phyloP scores from a whole-genome alignment of 2,888 invertebrate species.

The Nomada hirtipes region DNA sequence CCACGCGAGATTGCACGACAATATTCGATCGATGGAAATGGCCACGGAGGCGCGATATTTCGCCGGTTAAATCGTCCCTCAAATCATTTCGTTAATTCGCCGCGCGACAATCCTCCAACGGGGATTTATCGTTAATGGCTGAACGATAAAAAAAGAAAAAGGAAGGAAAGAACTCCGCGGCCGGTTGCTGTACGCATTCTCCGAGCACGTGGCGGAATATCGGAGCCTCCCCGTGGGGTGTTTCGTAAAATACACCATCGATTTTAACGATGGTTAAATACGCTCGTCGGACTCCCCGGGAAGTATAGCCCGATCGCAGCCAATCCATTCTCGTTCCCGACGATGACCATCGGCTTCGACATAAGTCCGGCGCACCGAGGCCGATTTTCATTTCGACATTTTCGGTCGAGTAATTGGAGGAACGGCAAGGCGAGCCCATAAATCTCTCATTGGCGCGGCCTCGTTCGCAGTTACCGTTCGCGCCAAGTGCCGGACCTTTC shows the following conservation, averaged over 20 bases:
- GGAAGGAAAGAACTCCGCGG: background rate
- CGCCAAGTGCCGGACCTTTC: constrained; percentile 68
- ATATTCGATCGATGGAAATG: constrained; percentile 31
- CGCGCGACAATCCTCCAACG: background rate
- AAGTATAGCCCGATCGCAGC: constrained; percentile 12
- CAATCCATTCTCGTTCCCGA: constrained; percentile 27
- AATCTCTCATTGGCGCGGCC: constrained; percentile 65
- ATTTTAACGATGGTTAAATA: background rate
- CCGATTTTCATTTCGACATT: constrained; percentile 43
- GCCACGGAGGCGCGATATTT: background rate
- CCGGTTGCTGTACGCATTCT: background rate
- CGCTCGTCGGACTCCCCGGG: background rate
- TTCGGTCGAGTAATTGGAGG: constrained; percentile 45
- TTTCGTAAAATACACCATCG: background rate
- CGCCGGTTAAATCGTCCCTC: background rate
- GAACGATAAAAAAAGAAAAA: background rate
- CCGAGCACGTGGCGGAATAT: constrained; percentile 1
- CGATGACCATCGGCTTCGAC: constrained; percentile 16
- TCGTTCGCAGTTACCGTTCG: constrained; percentile 35
- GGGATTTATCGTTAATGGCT: background rate
- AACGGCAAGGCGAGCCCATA: constrained; percentile 49
- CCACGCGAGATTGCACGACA: constrained; percentile 42
- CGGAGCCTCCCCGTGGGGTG: no score
- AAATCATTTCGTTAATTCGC: constrained; percentile 14
- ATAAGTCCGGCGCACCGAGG: constrained; percentile 23